Conservation (phyloP, 2,888 invertebrate species). For the Campopleginae sp. region DNA sequence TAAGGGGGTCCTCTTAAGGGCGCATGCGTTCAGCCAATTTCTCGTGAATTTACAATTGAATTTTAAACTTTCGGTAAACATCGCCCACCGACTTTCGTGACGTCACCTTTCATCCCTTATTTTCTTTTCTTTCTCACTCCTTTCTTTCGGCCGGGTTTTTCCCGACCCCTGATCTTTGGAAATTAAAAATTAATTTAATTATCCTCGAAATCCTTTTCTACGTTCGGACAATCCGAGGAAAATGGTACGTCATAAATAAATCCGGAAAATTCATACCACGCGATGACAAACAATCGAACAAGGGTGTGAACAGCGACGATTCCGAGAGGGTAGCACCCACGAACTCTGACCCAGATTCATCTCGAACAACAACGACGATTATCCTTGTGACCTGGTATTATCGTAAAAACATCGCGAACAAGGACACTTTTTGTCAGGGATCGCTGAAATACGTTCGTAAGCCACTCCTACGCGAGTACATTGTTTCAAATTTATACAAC, state of each 20-base stretch:
- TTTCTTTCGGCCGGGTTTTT: slow-evolving; percentile 7
- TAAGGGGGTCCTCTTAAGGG: slow-evolving; percentile 47
- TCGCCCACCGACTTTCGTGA: slow-evolving; percentile 62
- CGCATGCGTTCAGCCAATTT: slow-evolving; percentile 76
- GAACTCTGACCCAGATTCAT: slow-evolving; percentile 53
- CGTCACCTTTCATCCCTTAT: slow-evolving; percentile 64
- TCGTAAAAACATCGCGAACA: slow-evolving; percentile 30
- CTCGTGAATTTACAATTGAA: slow-evolving; percentile 71
- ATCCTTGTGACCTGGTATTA: slow-evolving; percentile 1
- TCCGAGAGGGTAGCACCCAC: background rate
- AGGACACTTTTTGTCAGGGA: slow-evolving; percentile 24
- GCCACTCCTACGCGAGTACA: background rate
- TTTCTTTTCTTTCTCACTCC: slow-evolving; percentile 39
- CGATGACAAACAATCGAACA: background rate
- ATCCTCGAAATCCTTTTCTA: background rate
- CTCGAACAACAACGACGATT: slow-evolving; percentile 21
- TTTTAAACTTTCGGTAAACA: slow-evolving; percentile 66
- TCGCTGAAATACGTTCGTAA: background rate
- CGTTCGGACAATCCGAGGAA: background rate
- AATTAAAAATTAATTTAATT: background rate
- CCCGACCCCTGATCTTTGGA: background rate
- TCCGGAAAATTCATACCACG: background rate
- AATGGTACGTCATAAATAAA: background rate
- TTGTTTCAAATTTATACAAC: background rate
- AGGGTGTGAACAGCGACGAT: slow-evolving; percentile 5